Evolutionary conservation across 1,140 invertebrate species (phyloP).

Genomic region (Polypedilum pembai): DNA sequence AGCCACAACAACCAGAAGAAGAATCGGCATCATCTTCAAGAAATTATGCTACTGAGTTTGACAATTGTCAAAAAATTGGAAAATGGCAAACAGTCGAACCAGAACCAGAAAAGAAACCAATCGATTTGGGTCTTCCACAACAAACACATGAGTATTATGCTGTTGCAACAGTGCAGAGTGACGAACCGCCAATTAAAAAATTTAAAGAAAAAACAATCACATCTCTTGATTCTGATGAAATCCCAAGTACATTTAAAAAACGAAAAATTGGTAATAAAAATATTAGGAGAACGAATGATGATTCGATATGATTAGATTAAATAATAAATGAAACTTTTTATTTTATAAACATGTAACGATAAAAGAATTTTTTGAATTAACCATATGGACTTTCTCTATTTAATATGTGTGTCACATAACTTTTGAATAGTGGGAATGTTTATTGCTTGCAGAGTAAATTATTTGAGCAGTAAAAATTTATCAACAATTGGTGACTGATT

Average conservation of each 20-base stretch:
- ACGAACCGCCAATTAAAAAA: slow-evolving; percentile 45
- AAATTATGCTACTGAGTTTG: slow-evolving; percentile 43
- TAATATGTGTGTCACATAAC: too few relatives aligned
- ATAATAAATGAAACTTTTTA: not conserved
- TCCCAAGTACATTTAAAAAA: slow-evolving; percentile 53
- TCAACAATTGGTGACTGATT: not conserved
- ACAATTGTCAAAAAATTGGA: slow-evolving; percentile 50
- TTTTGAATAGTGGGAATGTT: too few relatives aligned
- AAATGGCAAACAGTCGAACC: slow-evolving; percentile 53
- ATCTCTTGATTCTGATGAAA: slow-evolving; percentile 44
- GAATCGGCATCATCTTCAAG: slow-evolving; percentile 43
- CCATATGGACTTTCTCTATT: too few relatives aligned
- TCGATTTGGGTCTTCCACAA: slow-evolving; percentile 54
- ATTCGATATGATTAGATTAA: not conserved
- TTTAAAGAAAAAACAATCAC: slow-evolving; percentile 59
- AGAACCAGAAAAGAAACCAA: slow-evolving; percentile 37
- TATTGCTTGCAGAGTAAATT: too few relatives aligned
- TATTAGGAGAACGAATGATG: not conserved
- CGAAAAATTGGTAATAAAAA: slow-evolving; percentile 50
- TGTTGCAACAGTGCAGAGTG: slow-evolving; percentile 37
- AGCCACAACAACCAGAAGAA: slow-evolving; percentile 45
- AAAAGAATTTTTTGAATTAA: too few relatives aligned
- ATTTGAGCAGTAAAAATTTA: not conserved
- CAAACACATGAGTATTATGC: slow-evolving; percentile 38
- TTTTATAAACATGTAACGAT: too few relatives aligned